Conservation (phyloP, 2,113 vertebrate species). For the Callipepla californica region DNA sequence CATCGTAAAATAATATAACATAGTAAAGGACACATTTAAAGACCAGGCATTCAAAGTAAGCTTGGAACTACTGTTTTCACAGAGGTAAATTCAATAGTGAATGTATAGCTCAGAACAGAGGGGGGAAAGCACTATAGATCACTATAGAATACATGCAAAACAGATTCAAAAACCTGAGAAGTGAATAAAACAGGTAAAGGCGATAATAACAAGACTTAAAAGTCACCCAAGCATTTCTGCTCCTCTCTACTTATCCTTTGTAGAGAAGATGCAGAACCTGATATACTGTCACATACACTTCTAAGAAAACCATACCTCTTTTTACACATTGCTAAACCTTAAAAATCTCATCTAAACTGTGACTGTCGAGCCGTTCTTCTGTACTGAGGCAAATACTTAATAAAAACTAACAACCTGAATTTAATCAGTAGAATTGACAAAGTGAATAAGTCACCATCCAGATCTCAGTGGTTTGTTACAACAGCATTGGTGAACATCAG, state of each 20-base stretch:
- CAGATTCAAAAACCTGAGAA: background rate
- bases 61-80: background rate
- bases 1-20: background rate
- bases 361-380: conserved; percentile 14
- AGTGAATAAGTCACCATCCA: background rate
- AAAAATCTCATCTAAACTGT: conserved; percentile 21
- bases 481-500: background rate
- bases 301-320: conserved; percentile 54
- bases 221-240: conserved; percentile 21
- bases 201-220: background rate
- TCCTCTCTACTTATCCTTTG: conserved; percentile 56
- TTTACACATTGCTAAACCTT: conserved; percentile 7
- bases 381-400: background rate
- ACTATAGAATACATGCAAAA: background rate
- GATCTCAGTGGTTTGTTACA: background rate
- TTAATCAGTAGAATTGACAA: background rate
- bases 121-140: fast-evolving
- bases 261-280: conserved; percentile 43
- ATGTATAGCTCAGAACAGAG: fast-evolving
- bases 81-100: background rate
- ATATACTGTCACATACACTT: conserved; percentile 52
- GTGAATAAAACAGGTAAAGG: background rate
- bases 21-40: background rate
- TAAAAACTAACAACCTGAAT: background rate
- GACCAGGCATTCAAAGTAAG: background rate